These are phyloP conservation scores for Acanthurus lineatus DNA, from an alignment of 2,797 vertebrate species.

Conservation along the genomic window DNA sequence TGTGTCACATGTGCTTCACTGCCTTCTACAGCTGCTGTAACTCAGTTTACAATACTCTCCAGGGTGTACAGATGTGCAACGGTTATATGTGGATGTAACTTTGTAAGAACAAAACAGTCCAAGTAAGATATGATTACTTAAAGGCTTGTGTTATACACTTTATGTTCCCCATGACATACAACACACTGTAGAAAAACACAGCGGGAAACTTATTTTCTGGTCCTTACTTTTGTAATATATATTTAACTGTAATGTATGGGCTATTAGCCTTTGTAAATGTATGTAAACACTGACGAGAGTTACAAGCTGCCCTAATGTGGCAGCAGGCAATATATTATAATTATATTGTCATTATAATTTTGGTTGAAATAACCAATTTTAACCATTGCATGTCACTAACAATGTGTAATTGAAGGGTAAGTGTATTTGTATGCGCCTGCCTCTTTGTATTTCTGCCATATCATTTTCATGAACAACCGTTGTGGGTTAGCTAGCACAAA, in stretches of 20 bases:
- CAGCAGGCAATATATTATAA: no score
- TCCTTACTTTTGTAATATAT: background rate
- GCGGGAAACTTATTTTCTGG: no score
- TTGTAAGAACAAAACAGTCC: background rate
- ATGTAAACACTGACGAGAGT: background rate
- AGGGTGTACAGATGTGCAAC: background rate
- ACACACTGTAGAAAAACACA: background rate
- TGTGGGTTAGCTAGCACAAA: no score
- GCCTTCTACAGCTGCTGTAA: constrained; percentile 14
- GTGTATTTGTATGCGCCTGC: no score
- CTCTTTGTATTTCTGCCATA: no score
- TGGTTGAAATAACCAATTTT: no score
- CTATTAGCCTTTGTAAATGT: background rate
- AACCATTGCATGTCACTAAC: no score
- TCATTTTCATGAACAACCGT: no score
- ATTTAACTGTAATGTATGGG: background rate
- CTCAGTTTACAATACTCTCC: constrained; percentile 9
- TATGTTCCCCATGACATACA: background rate
- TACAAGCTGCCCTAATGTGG: background rate
- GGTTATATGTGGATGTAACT: constrained; percentile 1
- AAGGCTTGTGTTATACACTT: background rate
- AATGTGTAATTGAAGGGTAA: no score
- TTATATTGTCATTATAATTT: no score
- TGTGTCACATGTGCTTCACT: constrained; percentile 20
- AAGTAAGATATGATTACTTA: background rate